phyloP scores from a whole-genome alignment of 2,113 vertebrate species.

The Pelvicachromis taeniatus region DNA sequence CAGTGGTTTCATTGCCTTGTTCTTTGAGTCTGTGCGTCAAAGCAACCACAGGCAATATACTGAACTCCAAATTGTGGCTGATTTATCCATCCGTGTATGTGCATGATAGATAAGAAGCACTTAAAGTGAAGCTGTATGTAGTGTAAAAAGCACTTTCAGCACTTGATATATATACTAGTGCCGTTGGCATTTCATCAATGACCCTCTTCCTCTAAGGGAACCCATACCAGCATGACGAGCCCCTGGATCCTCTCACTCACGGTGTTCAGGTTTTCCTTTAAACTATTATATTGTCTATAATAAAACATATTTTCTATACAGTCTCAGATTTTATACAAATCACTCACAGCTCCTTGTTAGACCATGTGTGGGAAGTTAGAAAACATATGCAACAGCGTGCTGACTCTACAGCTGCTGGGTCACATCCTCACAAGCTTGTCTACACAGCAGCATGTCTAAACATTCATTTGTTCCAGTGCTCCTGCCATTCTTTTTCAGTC shows the following conservation, averaged over 20 bases:
- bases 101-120: neutral
- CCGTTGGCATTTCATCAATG: neutral
- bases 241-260: neutral
- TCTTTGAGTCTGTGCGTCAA: neutral
- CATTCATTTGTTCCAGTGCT: neutral
- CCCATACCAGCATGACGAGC: neutral
- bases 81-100: neutral
- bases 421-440: neutral
- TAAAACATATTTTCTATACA: neutral
- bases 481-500: neutral
- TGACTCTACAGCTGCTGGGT: neutral
- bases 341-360: neutral
- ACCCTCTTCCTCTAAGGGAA: neutral
- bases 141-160: neutral
- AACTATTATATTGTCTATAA: neutral
- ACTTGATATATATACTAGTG: neutral
- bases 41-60: neutral
- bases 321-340: neutral
- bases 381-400: neutral
- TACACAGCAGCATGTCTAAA: constrained; percentile 3
- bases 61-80: neutral
- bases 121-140: neutral
- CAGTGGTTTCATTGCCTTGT: neutral
- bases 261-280: neutral
- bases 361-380: neutral